Percentiles rank a stretch among this genome's conserved stretches.
These are phyloP conservation scores for Trissolcus basalis DNA, from an alignment of 1,140 invertebrate species.

Conservation along the genomic window DNA sequence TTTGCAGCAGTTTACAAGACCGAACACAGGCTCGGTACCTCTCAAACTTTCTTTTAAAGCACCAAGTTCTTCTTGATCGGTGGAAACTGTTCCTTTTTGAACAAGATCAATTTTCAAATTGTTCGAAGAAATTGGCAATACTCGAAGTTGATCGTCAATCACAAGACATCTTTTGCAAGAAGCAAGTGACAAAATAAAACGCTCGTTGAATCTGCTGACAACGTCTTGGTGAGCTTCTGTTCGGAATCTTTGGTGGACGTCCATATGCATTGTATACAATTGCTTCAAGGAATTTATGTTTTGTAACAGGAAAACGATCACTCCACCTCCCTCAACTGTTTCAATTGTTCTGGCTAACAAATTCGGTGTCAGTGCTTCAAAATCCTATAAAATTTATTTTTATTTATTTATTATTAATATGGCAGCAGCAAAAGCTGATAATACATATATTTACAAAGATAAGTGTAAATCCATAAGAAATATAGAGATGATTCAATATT, in stretches of 20 bases:
- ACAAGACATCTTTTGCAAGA: conserved; percentile 93
- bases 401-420: too few species aligned
- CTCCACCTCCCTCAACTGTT: conserved; percentile 98
- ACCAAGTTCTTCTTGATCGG: conserved; percentile 80
- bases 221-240: conserved; percentile 96
- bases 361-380: conserved; percentile 99
- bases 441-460: too few species aligned
- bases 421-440: too few species aligned
- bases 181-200: conserved; percentile 93
- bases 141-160: conserved; percentile 93
- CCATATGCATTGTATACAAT: conserved; percentile 98
- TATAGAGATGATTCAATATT: too few species aligned
- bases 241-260: conserved; percentile 95
- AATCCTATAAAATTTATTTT: conserved; percentile 83
- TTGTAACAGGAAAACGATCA: conserved; percentile 92
- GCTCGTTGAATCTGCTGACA: conserved; percentile 96
- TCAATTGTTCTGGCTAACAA: conserved; percentile 97
- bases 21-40: conserved; percentile 93
- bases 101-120: conserved; percentile 87
- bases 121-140: conserved; percentile 94
- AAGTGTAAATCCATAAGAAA: too few species aligned
- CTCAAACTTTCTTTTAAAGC: conserved; percentile 85
- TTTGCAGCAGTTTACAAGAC: conserved; percentile 92
- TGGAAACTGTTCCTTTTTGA: conserved; percentile 72
- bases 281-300: conserved; percentile 93